Evolutionary conservation across 64 coral and sea anemone genomes (phyloP), one percentile per base, ranked within the genome.

Genomic region (Actinia equina): DNA sequence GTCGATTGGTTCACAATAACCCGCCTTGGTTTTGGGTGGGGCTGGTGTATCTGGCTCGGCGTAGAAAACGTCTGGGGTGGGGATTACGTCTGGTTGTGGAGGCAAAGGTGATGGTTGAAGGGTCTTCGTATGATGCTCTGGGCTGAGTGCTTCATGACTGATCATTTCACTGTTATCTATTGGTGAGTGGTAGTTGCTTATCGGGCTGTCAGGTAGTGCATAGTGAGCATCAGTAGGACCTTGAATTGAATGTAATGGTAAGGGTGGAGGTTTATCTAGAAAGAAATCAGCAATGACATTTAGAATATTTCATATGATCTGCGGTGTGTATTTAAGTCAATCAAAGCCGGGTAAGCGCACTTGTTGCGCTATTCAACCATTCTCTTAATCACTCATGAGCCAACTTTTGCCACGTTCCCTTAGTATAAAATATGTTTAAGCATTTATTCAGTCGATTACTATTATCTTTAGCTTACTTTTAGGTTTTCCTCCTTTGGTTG

Each of bases 1-100:
- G 77, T 99, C 97, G 59, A 95, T 86, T 7, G 97, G 97, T 59
- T 99, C 93, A 67, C 90, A 65, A 70, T 95, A 99, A 1, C 91
- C 97, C 59, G 79, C 25, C 53, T 55, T 30, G 6, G 79, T 52
- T 55, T 77, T 74, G 26, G 84, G 64, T 22, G 82, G 71, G 53
- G 82, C 22, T 43, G 89, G 89, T 12, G 88, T 86, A 18, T 89
- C 55, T 52, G 94, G 94, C 51, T 97, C 94, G 25, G 94, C 94
- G 54, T 97, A 97, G 23, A 69, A 54, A 1, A 88, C 59, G n/a
- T 94, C 92, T 71, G 87, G 83, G 7, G 58, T 22, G 18, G 71
- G 49, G 17, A 59, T 16, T 8, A 26, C 63, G 20, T 77, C 52
- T 1, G 85, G 83, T 54, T 74, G 19, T 30, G 67, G 89, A 26